A percentile compares a stretch with the other conserved stretches of the same genome.
phyloP scores from a whole-genome alignment of 2,888 invertebrate genomes.

The Troglohyphantes excavatus region DNA sequence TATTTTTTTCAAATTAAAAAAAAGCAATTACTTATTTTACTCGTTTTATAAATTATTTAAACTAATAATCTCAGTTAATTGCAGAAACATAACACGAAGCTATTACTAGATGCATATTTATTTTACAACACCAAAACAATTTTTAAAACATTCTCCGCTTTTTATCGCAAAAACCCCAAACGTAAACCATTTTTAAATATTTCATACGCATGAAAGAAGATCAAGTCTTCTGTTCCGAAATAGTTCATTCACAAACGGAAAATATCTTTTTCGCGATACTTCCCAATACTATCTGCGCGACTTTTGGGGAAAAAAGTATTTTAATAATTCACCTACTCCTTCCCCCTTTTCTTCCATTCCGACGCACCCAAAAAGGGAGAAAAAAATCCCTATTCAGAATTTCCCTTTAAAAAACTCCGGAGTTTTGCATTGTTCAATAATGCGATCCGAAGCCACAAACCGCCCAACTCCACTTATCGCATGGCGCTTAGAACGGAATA shows the following conservation, averaged over 20 bases:
- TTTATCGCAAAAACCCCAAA: too few species aligned
- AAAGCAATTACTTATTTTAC: too few species aligned
- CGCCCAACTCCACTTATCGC: slow-evolving; percentile 55
- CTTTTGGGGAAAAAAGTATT: not conserved
- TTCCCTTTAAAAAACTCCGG: not conserved
- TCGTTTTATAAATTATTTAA: too few species aligned
- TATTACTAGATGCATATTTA: too few species aligned
- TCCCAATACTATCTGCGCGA: not conserved
- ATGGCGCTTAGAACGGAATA: slow-evolving; percentile 40
- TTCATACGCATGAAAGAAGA: too few species aligned
- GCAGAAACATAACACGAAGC: too few species aligned
- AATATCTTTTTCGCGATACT: slow-evolving; percentile 1
- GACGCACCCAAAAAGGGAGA: too few species aligned
- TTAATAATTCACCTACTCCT: slow-evolving; percentile 1
- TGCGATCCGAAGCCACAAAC: slow-evolving; percentile 45
- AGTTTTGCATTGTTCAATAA: slow-evolving; percentile 56
- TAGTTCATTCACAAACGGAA: not conserved
- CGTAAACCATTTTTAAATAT: too few species aligned
- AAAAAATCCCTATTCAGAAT: not conserved
- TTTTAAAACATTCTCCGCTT: too few species aligned
- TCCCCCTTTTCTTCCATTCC: not conserved
- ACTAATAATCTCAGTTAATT: too few species aligned
- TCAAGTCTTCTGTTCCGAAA: not conserved
- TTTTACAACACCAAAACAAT: too few species aligned
- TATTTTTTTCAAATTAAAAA: too few species aligned